Evolutionary conservation across 2,113 vertebrate species (phyloP), one percentile per base, ranked within the genome.

Genomic region (Vicugna pacos): DNA sequence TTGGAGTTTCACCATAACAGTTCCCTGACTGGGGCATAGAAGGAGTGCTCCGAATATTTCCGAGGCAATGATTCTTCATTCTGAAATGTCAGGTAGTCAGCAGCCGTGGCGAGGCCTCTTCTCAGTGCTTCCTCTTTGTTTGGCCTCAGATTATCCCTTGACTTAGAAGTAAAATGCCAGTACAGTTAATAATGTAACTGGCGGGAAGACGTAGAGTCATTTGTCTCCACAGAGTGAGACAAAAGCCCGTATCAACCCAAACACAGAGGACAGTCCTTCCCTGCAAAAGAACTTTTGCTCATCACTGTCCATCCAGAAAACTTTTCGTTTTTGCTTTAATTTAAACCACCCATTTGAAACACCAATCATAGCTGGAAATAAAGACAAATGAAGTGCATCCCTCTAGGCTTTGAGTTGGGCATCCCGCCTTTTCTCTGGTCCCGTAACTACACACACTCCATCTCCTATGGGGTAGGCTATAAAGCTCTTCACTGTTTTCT

Each of bases 91-190:
- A 97, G 81, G 62, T 50, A 82, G 89, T 73, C 93, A 91, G 82
- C 84, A 94, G 95, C 62, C 85, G 73, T 95, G 56, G 91, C 50
- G 82, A 95, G 86, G 35, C 28, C 46, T 79, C 56, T 93, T 88
- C 81, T 91, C 93, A 48, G 8, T 75, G 30, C 65, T 95, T 91
- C 72, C 85, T 91, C 82, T 96, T 92, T 73, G 38, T 89, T 94
- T 96, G 92, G 91, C 54, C 82, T 97, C 89, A 89, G 85, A 96
- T 96, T 91, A 96, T 96, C 42, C 62, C 72, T 54, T 81, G 38
- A 91, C 88, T 96, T 94, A 85, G 81, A 95, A 96, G 94, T 93
- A 94, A 95, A 97, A 96, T 95, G 85, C 82, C 94, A 87, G 16
- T 82, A n/a, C 12, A 86, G 95, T 96, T 97, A 93, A 97, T 96